Conservation (phyloP, 2,888 invertebrate genomes). For the Parnassius apollo region DNA sequence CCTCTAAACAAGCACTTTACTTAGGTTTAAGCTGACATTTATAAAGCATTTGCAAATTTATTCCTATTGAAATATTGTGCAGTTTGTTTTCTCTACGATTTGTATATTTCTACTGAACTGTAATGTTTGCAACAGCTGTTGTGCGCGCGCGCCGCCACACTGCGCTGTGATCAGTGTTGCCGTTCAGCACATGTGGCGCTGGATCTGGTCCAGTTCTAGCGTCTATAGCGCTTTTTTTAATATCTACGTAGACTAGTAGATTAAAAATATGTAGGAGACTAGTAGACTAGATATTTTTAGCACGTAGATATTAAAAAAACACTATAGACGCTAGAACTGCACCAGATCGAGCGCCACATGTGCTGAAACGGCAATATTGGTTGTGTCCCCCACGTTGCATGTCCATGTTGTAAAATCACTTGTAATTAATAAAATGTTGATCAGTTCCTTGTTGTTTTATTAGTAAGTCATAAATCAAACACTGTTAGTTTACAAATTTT, state of each 20-base stretch:
- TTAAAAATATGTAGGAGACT: no score
- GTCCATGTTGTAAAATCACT: constrained; percentile 16
- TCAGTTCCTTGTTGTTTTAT: constrained; percentile 31
- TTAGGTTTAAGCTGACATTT: constrained; percentile 9
- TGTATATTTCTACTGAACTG: not conserved
- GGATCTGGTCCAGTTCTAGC: no score
- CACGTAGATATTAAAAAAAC: no score
- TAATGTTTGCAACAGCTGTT: not conserved
- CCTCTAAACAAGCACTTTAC: not conserved
- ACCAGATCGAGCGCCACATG: no score
- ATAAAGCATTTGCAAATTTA: not conserved
- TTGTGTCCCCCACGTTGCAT: not conserved
- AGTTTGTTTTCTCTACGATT: not conserved
- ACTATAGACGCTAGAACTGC: no score
- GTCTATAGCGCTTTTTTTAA: no score
- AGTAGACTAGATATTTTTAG: no score
- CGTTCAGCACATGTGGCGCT: no score
- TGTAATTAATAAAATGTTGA: constrained; percentile 56
- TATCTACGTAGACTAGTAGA: no score
- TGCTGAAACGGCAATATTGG: no score
- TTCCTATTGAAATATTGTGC: not conserved
- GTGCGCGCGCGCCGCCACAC: not conserved
- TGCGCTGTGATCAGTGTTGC: not conserved
- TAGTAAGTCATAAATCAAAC: not conserved
- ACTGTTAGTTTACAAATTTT: not conserved